Base-by-base conservation (phyloP, 2,888 invertebrate species). In the Alviniconcha strummeri region DNA sequence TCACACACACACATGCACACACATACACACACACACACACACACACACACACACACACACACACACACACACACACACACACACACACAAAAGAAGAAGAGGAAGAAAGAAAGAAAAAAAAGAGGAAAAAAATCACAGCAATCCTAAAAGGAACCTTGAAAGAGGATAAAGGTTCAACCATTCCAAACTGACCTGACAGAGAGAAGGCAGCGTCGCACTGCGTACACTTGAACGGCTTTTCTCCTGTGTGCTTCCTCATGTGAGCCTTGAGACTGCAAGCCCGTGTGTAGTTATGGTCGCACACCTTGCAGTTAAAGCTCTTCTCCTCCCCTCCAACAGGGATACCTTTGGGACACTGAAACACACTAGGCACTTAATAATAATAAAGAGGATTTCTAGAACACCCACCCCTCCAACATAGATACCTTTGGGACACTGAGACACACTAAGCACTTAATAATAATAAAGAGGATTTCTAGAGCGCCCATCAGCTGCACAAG, bases 181-280 rank as follows among this genome's bases (percentile, higher is more conserved):
- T 36, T 36, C 36, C 36, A 8, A 13, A 60, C 60, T 60, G 60
- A 82, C 82, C 82, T 82, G 82, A 82, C 8, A 82, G 77, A 56
- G 82, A 82, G 71, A 82, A 82, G 60, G 82, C 64, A 4, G 82
- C 82, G n/a, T 77, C 77, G 67, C 82, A 82, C 55, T 52, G 19
- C 8, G 54, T 69, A n/a, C 82, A 82, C 8, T 75, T 69, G 75
- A 82, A 82, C 1, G 82, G 82, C 19, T 71, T 82, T 19, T 82
- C 82, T 19, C 82, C 82, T 0, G 82, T 82, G 77, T 82, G 82
- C 19, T 82, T 82, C 7, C 82, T 60, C 82, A 82, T 82, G 69
- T 82, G 82, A 5, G 75, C 77, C 55, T 76, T 76, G 13, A 82
- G 82, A 67, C 82, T 82, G 82, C 82, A 82, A 17, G 82, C 82